Conservation (phyloP, 2,888 invertebrate genomes). For the Balanococcus diminutus region DNA sequence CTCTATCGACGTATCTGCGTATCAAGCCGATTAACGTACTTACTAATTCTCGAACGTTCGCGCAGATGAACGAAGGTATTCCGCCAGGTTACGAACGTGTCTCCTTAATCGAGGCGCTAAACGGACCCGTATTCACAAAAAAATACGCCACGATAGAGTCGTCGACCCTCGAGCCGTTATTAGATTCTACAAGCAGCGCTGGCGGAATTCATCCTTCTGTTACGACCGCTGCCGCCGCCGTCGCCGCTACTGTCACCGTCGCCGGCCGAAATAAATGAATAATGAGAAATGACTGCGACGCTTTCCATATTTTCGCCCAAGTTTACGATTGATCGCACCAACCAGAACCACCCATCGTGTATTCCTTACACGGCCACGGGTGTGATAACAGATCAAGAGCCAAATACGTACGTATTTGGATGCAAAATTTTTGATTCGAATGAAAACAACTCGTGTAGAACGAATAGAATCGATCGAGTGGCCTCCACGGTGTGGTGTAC, state of each 20-base stretch:
- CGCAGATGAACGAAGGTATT: conserved; percentile 73
- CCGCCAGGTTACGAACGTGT: conserved; percentile 93
- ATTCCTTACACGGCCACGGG: too few species aligned
- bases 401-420: too few species aligned
- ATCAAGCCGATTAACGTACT: too few species aligned
- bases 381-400: too few species aligned
- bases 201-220: neutral
- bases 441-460: too few species aligned
- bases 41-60: too few species aligned
- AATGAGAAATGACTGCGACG: neutral
- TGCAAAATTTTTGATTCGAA: too few species aligned
- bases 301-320: too few species aligned
- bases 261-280: neutral
- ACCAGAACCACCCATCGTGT: too few species aligned
- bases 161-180: conserved; percentile 11
- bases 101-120: conserved; percentile 91
- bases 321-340: too few species aligned
- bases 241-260: neutral
- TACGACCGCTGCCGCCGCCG: neutral
- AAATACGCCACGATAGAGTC: neutral
- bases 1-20: neutral
- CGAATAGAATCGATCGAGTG: too few species aligned
- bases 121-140: conserved; percentile 75
- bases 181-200: conserved; percentile 15
- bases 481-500: too few species aligned